Conservation (phyloP, 2,797 vertebrate species). For the Lophotriccus pileatus region DNA sequence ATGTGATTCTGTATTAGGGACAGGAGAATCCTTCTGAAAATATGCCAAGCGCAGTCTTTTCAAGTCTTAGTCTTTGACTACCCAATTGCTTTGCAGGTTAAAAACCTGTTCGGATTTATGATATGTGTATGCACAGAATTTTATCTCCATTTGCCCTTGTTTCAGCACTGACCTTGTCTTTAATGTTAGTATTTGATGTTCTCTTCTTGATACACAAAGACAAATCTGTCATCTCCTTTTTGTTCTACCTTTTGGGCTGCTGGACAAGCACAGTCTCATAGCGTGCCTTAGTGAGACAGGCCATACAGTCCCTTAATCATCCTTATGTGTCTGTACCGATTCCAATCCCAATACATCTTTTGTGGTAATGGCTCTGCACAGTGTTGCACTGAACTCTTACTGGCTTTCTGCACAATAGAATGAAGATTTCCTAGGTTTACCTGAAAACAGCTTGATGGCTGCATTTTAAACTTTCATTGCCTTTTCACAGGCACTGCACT, state of each 20-base stretch:
- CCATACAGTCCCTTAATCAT: neutral
- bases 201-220: neutral
- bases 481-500: neutral
- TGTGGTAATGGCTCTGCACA: neutral
- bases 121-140: neutral
- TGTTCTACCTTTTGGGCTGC: neutral
- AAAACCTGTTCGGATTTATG: neutral
- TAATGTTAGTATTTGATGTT: neutral
- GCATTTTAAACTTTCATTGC: neutral
- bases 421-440: conserved; percentile 35
- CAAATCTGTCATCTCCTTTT: neutral
- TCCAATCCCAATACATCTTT: neutral
- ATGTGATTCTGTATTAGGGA: neutral
- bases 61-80: neutral
- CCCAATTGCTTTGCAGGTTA: neutral
- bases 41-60: neutral
- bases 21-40: neutral
- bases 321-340: neutral
- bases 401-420: conserved; percentile 11
- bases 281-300: neutral
- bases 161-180: neutral
- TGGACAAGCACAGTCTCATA: neutral
- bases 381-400: neutral
- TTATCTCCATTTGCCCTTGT: neutral
- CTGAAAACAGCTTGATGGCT: conserved; percentile 25